phyloP scores from a whole-genome alignment of 1,140 invertebrate genomes.

The Anoplolepis gracilipes region DNA sequence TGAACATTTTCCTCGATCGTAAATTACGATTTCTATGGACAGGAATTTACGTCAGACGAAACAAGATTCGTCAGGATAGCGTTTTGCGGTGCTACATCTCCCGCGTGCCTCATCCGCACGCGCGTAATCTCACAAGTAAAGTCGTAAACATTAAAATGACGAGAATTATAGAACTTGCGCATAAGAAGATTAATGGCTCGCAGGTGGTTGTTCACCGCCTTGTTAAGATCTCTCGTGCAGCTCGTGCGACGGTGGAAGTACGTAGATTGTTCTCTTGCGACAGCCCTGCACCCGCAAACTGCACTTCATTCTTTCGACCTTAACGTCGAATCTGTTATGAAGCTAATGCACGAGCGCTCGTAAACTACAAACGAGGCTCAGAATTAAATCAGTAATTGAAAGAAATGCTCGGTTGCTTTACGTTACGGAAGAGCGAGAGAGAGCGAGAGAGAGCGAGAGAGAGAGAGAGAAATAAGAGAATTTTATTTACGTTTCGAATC shows the following conservation, averaged over 20 bases:
- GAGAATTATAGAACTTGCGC: constrained; percentile 69
- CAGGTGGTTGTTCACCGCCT: constrained; percentile 56
- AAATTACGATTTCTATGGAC: constrained; percentile 25
- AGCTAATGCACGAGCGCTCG: not conserved
- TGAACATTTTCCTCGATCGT: constrained; percentile 25
- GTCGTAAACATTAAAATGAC: constrained; percentile 61
- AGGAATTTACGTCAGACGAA: not conserved
- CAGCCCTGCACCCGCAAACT: constrained; percentile 13
- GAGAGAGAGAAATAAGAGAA: not conserved
- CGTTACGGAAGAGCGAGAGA: not conserved
- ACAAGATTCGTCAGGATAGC: not conserved
- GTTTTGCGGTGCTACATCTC: not conserved
- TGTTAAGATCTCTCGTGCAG: constrained; percentile 24
- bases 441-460: too few relatives aligned
- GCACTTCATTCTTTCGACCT: constrained; percentile 37
- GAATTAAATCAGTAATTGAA: not conserved
- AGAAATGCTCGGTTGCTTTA: not conserved
- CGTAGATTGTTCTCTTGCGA: constrained; percentile 57
- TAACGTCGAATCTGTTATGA: constrained; percentile 12
- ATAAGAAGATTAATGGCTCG: constrained; percentile 54
- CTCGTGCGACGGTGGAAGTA: constrained; percentile 31
- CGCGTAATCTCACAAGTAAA: constrained; percentile 26
- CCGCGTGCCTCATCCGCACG: not conserved
- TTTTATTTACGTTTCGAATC: constrained; percentile 23
- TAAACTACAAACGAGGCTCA: not conserved